Percentiles rank a stretch among this genome's conserved stretches.
phyloP scores from a whole-genome alignment of 2,113 vertebrate species.

The Epinephelus lanceolatus region DNA sequence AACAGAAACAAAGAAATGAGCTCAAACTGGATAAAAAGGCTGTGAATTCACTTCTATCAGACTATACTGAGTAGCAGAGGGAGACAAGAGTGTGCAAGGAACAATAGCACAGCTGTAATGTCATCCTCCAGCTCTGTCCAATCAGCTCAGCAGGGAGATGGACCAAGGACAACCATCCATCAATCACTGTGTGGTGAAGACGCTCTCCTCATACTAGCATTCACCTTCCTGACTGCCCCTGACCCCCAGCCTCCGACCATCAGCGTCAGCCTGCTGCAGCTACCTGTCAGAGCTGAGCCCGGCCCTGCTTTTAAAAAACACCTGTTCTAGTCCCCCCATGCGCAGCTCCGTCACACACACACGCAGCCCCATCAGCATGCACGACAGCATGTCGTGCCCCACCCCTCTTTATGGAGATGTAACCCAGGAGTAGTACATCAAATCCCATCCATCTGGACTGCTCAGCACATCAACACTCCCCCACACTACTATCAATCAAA shows the following conservation, averaged over 20 bases:
- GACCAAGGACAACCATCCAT: constrained; percentile 66
- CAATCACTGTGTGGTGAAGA: constrained; percentile 34
- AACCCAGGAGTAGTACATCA: constrained; percentile 60
- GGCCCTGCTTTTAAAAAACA: constrained; percentile 44
- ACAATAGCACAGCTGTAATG: constrained; percentile 13
- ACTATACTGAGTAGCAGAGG: background rate
- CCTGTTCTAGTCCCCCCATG: constrained; percentile 33
- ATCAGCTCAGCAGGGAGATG: constrained; percentile 34
- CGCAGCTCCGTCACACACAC: background rate
- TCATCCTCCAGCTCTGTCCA: constrained; percentile 37
- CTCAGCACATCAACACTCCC: constrained; percentile 40
- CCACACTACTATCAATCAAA: constrained; percentile 51
- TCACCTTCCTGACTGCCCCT: constrained; percentile 5
- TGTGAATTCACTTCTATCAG: background rate
- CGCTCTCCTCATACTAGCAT: background rate
- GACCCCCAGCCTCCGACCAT: no score
- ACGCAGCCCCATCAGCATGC: constrained; percentile 46
- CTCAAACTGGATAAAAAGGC: background rate
- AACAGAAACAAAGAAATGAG: background rate
- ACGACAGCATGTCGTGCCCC: constrained; percentile 32
- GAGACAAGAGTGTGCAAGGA: background rate
- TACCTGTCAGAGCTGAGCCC: constrained; percentile 49
- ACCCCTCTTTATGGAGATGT: constrained; percentile 52
- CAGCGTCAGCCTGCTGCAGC: constrained; percentile 31
- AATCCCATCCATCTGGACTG: constrained; percentile 75